Conservation (phyloP, 2,797 vertebrate species). For the Rhadinocentrus ornatus region DNA sequence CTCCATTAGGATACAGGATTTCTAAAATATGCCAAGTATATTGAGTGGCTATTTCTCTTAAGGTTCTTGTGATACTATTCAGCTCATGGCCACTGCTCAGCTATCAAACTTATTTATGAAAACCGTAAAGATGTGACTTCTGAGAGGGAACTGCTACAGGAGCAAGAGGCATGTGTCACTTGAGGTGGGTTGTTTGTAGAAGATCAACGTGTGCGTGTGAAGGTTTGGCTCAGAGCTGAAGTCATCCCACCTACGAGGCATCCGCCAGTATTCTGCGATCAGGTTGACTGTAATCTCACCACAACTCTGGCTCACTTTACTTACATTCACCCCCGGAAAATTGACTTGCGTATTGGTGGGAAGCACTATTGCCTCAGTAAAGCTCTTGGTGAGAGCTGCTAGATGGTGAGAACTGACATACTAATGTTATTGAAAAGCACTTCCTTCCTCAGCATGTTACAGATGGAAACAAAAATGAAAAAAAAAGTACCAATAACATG, state of each 20-base stretch:
- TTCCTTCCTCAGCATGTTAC: slow-evolving; percentile 31
- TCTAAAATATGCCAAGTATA: slow-evolving; percentile 44
- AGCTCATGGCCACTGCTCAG: slow-evolving; percentile 28
- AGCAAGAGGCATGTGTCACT: slow-evolving; percentile 1
- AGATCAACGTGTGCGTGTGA: slow-evolving; percentile 19
- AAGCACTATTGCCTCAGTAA: slow-evolving; percentile 28
- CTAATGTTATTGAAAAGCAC: slow-evolving; percentile 14
- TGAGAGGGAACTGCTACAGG: slow-evolving; percentile 46
- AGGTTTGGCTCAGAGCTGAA: slow-evolving; percentile 32
- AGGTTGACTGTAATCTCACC: slow-evolving; percentile 58
- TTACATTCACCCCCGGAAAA: slow-evolving; percentile 40
- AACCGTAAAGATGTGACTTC: slow-evolving; percentile 41
- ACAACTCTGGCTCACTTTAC: slow-evolving; percentile 32
- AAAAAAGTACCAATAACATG: slow-evolving; percentile 7
- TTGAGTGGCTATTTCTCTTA: slow-evolving; percentile 30
- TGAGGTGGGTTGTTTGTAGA: slow-evolving; percentile 12
- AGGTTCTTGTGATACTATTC: slow-evolving; percentile 18
- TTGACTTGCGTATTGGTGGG: slow-evolving; percentile 61
- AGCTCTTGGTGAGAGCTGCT: slow-evolving; percentile 25
- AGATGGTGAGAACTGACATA: slow-evolving; percentile 52
- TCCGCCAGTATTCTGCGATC: slow-evolving; percentile 43
- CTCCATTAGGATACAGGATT: slow-evolving; percentile 29
- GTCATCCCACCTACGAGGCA: slow-evolving; percentile 54
- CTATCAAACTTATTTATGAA: slow-evolving; percentile 27
- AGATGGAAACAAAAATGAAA: slow-evolving; percentile 27